Base-by-base conservation (phyloP, 2,797 vertebrate genomes). In the Diglossa cyanea region DNA sequence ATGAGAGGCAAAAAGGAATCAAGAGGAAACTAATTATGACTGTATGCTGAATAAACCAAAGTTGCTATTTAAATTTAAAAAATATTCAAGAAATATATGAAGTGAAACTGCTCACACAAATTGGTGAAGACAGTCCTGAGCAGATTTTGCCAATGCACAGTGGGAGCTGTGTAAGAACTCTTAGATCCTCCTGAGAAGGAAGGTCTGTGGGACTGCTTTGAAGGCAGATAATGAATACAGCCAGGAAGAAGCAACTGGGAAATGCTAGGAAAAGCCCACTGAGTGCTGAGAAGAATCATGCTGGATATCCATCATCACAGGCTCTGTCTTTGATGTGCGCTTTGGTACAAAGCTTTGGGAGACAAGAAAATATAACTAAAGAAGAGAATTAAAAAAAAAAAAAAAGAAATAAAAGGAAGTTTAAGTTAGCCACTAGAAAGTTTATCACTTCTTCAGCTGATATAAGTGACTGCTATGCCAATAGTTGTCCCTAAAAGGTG, bases 151-250 rank as follows among this genome's bases (percentile, higher is more conserved):
- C 54, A 45, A 16, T 37, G 28, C 73, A 40, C 35, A 31, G 53
- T 42, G 37, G 33, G 86, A 31, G 17, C 21, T 86, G 16, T 48
- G 31, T 68, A 68, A 86, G 58, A 92, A 67, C 31, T 80, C 83
- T 84, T 70, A 88, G 31, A 73, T 86, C 60, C 70, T 84, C 62
- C 33, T 73, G 86, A 84, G 73, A 84, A 73, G 8, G 39, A 19
- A 86, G 31, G 25, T 74, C 55, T 88, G 25, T 78, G 73, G 83
- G 86, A 86, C 65, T 44, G 25, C 53, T 95, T 88, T 80, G 88
- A 94, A 95, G 86, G 61, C 33, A 86, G 60, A 51, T 80, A 74
- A 95, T 79, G 70, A 94, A 68, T 40, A 75, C 10, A 47, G 60
- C 25, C 77, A 93, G 62, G 68, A 94, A 73, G 45, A 84, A 88